These are phyloP conservation scores for Acrossocheilus wenchowensis DNA, from an alignment of 2,797 vertebrate genomes.

Conservation along the genomic window DNA sequence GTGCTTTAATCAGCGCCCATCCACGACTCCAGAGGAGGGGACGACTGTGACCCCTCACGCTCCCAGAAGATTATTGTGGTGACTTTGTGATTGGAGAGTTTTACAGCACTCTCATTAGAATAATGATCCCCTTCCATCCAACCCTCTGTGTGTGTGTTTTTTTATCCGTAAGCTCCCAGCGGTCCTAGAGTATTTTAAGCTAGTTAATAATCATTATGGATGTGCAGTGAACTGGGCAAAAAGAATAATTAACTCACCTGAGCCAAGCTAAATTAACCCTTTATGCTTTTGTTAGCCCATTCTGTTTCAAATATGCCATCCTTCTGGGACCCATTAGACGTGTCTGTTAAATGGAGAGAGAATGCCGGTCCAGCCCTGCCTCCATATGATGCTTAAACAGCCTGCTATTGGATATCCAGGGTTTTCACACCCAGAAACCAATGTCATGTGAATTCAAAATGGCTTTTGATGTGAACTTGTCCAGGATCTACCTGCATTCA, in stretches of 20 bases:
- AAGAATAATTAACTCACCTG: constrained; percentile 99
- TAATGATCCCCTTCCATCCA: constrained; percentile 87
- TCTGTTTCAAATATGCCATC: constrained; percentile 73
- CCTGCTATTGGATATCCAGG: constrained; percentile 35
- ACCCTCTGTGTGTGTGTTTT: constrained; percentile 59
- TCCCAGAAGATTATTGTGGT: constrained; percentile 88
- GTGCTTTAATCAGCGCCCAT: constrained; percentile 61
- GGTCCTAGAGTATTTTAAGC: constrained; percentile 91
- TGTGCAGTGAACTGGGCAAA: constrained; percentile 94
- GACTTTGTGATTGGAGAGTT: constrained; percentile 87
- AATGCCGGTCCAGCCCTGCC: constrained; percentile 73
- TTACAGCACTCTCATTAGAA: constrained; percentile 91
- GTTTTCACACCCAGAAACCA: background rate
- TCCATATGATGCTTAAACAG: constrained; percentile 70
- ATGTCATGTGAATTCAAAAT: background rate
- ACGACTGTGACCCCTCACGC: constrained; percentile 83
- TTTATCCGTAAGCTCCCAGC: constrained; percentile 86
- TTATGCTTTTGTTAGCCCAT: constrained; percentile 75
- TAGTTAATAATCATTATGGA: constrained; percentile 99
- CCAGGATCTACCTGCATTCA: background rate
- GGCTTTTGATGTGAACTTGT: constrained; percentile 19
- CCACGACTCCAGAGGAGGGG: constrained; percentile 64
- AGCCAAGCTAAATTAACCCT: constrained; percentile 96
- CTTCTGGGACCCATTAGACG: constrained; percentile 80
- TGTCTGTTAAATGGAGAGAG: constrained; percentile 80